These are phyloP conservation scores for Gymnosoma rotundatum DNA, from an alignment of 2,888 invertebrate genomes.

Conservation along the genomic window DNA sequence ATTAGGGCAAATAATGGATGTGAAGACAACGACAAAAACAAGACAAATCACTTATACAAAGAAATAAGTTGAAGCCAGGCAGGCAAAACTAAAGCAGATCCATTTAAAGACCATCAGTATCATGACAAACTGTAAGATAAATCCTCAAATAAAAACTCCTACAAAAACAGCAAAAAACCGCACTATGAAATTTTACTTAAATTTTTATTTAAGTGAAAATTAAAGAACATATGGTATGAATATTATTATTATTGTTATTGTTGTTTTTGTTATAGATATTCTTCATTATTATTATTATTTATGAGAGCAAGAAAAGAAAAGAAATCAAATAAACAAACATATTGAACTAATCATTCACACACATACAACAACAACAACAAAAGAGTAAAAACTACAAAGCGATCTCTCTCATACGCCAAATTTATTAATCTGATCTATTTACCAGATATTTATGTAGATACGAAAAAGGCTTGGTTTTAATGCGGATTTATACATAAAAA, in stretches of 20 bases:
- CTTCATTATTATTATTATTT: constrained; percentile 10
- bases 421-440: neutral
- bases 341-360: constrained; percentile 49
- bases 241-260: neutral
- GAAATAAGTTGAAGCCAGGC: neutral
- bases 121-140: constrained; percentile 54
- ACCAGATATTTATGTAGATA: constrained; percentile 3
- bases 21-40: constrained; percentile 10
- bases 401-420: too few species aligned
- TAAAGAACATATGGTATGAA: constrained; percentile 44
- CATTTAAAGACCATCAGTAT: constrained; percentile 58
- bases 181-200: constrained; percentile 39
- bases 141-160: neutral
- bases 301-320: constrained; percentile 20
- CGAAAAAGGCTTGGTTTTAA: constrained; percentile 2
- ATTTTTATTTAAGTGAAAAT: constrained; percentile 35
- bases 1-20: constrained; percentile 38
- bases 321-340: constrained; percentile 44
- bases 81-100: constrained; percentile 33
- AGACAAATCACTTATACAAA: neutral
- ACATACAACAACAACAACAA: constrained; percentile 3
- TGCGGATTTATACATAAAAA: too few species aligned
- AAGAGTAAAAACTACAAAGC: neutral
- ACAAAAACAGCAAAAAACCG: constrained; percentile 15
- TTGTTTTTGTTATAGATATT: constrained; percentile 15